Evolutionary conservation across 2,888 invertebrate genomes (phyloP), one percentile per base, ranked within the genome.

Genomic region (Cataglyphis altisquamis): DNA sequence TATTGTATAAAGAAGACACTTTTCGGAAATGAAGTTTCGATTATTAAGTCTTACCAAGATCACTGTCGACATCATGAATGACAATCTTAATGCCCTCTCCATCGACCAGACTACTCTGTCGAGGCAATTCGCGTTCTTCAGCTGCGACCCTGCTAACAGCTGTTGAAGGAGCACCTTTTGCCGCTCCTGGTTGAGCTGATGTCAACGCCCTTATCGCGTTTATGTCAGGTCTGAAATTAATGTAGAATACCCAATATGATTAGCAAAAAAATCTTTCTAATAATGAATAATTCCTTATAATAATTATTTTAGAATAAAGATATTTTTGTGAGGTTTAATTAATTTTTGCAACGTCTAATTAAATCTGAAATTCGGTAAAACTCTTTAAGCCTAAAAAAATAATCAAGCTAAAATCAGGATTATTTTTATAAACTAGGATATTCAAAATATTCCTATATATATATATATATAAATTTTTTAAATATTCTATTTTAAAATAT

Each of bases 71-170:
- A 94, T 98, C 98, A 93, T 98, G 98, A 92, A 98, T 98, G 89
- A 98, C 98, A 90, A 98, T 98, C 94, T 98, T 97, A 92, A 98
- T 98, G 87, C 98, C 98, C 94, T 98, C 98, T 1, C 98, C 98
- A 93, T 98, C 98, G 84, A 97, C 97, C 29, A 98, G 98, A 92
- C 98, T 97, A 93, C 98, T 98, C 6, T 98, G 96, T 63, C 97
- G 95, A 5, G 96, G 96, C 57, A 96, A 95, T 86, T 96, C 96
- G 39, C 96, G 95, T 91, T 97, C 97, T 90, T 97, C 95, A 84
- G 96, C 96, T 12, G 97, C 96, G 0, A 97, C 96, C 25, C 96
- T 96, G 52, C 96, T 96, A 64, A 96, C 95, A 4, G 96, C 96
- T 0, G 96, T 94, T 10, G 96, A 95, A 57, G 96, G 95, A 8